Conservation (phyloP, 2,888 invertebrate species). For the Heteromurus nitidus region DNA sequence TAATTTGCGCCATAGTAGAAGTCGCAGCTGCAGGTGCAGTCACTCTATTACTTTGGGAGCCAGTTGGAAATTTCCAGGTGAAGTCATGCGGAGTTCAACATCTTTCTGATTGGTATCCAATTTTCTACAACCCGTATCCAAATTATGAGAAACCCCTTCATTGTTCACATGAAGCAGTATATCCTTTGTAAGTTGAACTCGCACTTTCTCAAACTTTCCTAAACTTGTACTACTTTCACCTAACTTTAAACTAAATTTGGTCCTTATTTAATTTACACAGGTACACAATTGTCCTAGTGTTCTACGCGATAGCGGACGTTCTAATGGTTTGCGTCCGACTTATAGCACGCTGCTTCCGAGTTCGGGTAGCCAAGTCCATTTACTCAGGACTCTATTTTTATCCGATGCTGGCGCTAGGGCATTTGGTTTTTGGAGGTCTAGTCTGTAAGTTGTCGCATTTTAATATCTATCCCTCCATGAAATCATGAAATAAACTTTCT, state of each 20-base stretch:
- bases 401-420: conserved; percentile 89
- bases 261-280: too few relatives aligned
- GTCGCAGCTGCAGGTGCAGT: conserved; percentile 84
- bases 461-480: neutral
- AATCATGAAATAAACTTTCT: neutral
- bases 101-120: conserved; percentile 97
- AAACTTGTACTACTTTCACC: neutral
- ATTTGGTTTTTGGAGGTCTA: conserved; percentile 92
- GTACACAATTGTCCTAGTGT: conserved; percentile 93
- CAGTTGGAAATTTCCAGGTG: conserved; percentile 85
- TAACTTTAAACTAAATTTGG: too few relatives aligned
- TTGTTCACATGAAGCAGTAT: conserved; percentile 98
- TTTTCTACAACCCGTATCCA: conserved; percentile 94
- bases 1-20: conserved; percentile 89
- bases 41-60: conserved; percentile 88
- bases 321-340: conserved; percentile 88
- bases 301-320: conserved; percentile 88
- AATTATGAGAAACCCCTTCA: conserved; percentile 91
- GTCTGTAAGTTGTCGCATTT: conserved; percentile 85
- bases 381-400: conserved; percentile 96
- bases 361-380: conserved; percentile 79
- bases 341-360: conserved; percentile 79
- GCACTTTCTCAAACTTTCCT: neutral
- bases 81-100: conserved; percentile 86
- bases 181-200: conserved; percentile 93